Evolutionary conservation across 2,888 invertebrate genomes (phyloP), one percentile per base, ranked within the genome.

Genomic region (Hemithea aestivaria): DNA sequence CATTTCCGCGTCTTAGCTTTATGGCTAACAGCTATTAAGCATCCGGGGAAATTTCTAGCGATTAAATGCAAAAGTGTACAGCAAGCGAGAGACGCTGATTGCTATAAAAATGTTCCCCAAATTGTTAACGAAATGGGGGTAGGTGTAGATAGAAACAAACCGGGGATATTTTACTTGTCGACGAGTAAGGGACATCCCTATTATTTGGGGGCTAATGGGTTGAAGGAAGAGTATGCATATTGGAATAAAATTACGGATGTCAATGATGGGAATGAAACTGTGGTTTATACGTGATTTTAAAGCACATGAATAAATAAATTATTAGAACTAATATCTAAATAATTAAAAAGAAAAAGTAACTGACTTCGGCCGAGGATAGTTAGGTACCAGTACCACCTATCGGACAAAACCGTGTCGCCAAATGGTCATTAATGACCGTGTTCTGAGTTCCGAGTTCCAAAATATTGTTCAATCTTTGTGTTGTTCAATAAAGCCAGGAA

Each of bases 161-260:
- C 59, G 3, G 87, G 87, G 0, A 62, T 85, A 26, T 87, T 71
- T 56, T 87, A 80, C 34, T 38, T 85, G 25, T 67, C 82, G 0
- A 87, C 87, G 0, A 59, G 66, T 12, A 70, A 72, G 40, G 54
- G 46, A 1, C 81, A 71, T 44, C 87, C 87, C 0, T 87, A 65
- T 44, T 76, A 71, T 61, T 67, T 87, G 34, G 83, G 81, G 0
- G 48, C 47, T 1, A 73, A 78, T 11, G 87, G 87, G 0, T 43
- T 84, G 36, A 71, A 61, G 20, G 49, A 65, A 1, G 77, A 81
- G 2, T 73, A 66, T 29, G 77, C 66, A 0, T 68, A 72, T 24
- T 85, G 81, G 82, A 74, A 50, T 7, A 63, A 49, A 11, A 59
- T 84, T 6, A 70, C 71, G 30, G 57, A 79, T 58, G 42, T 83